A percentile compares a stretch with the other conserved stretches of the same genome.
Evolutionary conservation across 2,797 vertebrate species (phyloP).

Genomic region (Gymnodraco acuticeps): DNA sequence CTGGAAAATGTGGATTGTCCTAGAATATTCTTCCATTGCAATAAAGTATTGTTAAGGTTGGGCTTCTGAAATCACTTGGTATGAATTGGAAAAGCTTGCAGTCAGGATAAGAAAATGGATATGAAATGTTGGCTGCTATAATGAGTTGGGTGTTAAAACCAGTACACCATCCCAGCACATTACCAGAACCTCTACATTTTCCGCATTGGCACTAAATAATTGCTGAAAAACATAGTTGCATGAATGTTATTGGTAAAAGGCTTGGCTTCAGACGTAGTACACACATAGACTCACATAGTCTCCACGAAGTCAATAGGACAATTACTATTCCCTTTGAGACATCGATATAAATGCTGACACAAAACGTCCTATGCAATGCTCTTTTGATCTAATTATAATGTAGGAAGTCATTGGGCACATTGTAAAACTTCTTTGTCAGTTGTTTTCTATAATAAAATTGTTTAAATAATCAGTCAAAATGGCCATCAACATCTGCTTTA

Average conservation of each 20-base stretch:
- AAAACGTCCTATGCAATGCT: constrained; percentile 48
- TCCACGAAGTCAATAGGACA: constrained; percentile 82
- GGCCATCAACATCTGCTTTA: constrained; percentile 27
- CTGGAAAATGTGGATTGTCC: neutral
- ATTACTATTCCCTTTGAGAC: constrained; percentile 84
- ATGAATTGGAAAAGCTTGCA: constrained; percentile 5
- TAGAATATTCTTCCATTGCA: neutral
- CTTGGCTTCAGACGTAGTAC: constrained; percentile 61
- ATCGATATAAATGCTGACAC: constrained; percentile 67
- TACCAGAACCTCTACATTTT: constrained; percentile 10
- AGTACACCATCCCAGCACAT: constrained; percentile 4
- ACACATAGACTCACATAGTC: constrained; percentile 28
- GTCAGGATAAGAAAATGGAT: constrained; percentile 13
- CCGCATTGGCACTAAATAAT: neutral
- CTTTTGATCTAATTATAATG: constrained; percentile 65
- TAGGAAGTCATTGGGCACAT: constrained; percentile 49
- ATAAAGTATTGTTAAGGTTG: neutral
- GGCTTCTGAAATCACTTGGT: constrained; percentile 10
- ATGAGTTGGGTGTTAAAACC: constrained; percentile 35
- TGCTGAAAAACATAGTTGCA: neutral
- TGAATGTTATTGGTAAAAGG: constrained; percentile 4
- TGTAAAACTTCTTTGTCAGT: constrained; percentile 50
- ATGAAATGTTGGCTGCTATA: constrained; percentile 15
- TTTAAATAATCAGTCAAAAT: constrained; percentile 26
- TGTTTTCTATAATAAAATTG: constrained; percentile 49